Base-by-base conservation (phyloP, 2,888 invertebrate genomes). In the Chouioia cunea region DNA sequence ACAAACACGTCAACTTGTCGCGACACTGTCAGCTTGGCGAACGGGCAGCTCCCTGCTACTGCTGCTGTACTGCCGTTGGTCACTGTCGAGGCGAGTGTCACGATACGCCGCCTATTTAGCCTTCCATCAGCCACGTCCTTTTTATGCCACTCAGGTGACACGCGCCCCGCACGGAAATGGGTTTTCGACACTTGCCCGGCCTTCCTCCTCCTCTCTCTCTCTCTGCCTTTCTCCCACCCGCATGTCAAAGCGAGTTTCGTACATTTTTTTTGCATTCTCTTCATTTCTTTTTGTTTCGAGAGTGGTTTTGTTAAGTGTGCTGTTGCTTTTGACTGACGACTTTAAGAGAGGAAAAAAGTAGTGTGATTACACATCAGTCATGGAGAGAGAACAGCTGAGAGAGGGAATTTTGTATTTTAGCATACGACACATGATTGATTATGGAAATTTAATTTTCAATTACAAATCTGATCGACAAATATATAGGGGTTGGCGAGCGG, bases 1-100 rank as follows among this genome's bases (percentile, higher is more conserved):
- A 79, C 81, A 81, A 82, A 82, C 82, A 81, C 79, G 81, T 82
- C 82, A 82, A 80, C 79, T 81, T 82, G 82, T 82, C 82, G 81
- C 77, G 75, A 78, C 74, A 76, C 77, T 76, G 81, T 79, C 80
- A 81, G 77, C 80, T 79, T 58, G 54, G 58, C 69, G 74, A 63
- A 65, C 76, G 76, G 75, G 75, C 77, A 57, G 56, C 60, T 23
- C 18, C 14, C 50, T 22, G 62, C 48, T 27, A 12, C 36, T 27
- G 27, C 46, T 58, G 68, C 70, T 75, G 43, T 23, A 76, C 50
- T 46, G 27, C 66, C 27, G 54, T 62, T 63, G 71, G 78, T 76
- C 79, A 78, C 76, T 71, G 77, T 77, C 76, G 75, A 76, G n/a
- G 22, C 65, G 54, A 47, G 76, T 79, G 80, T 79, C 80, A 78